Base-by-base conservation (phyloP, 2,888 invertebrate species). In the Pachydiplax longipennis region DNA sequence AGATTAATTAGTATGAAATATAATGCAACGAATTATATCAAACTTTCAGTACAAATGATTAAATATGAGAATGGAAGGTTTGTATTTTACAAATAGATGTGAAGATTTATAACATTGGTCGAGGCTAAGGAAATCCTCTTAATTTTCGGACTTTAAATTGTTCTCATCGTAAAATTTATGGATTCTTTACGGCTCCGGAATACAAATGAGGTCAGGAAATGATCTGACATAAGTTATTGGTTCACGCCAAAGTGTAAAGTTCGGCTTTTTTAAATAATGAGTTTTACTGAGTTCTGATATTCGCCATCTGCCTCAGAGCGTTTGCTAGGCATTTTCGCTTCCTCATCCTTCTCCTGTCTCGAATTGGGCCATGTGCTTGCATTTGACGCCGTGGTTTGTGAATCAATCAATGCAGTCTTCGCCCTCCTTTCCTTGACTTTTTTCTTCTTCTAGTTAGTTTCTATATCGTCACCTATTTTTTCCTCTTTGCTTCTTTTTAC, bases 371-470 rank as follows among this genome's bases (percentile, higher is more conserved):
- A 87, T 31, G 65, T 87, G 87, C 31, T 61, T 13, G 22, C 58
- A 87, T 31, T 22, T 61, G 87, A 87, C 87, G 37, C 61, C 58
- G 44, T 22, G 25, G 18, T 35, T 37, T 61, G 15, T 40, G 35
- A 61, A 87, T 87, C 65, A 87, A 61, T 87, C 87, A 87, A 87
- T 87, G n/a, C 87, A 87, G 13, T 53, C 18, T 18, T n/a, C 25
- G 31, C 73, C 73, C 25, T 73, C 73, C 2, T 73, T 73, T 22
- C 73, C 73, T 31, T 13, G 22, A 12, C 31, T 73, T 73, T 37
- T 22, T 44, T 22, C 40, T 22, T 22, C 1, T 12, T 73, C 10
- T 8, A 31, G 31, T 31, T 25, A 73, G 25, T 37, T 37, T 6
- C 81, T 15, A 2, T 8, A 15, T 44, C 0, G 37, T 37, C 37